These are phyloP conservation scores for Polymixis lichenea DNA, from an alignment of 2,888 invertebrate species.

Conservation along the genomic window DNA sequence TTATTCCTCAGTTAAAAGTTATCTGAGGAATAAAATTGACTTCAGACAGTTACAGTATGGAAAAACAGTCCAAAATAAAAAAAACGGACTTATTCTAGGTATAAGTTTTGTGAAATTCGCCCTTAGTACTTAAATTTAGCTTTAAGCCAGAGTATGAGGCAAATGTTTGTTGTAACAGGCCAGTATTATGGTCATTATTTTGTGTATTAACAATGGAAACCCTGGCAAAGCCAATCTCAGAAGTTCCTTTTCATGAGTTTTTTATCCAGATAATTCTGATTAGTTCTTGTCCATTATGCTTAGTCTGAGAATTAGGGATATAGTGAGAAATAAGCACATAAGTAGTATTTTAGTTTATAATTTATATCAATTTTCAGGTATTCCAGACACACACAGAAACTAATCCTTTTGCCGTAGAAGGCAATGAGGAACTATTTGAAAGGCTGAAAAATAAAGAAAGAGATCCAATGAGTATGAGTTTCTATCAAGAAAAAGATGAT, in stretches of 20 bases:
- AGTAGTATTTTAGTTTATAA: neutral
- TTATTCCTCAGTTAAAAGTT: too few species aligned
- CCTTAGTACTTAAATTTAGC: neutral
- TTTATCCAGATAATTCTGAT: neutral
- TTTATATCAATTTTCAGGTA: conserved; percentile 76
- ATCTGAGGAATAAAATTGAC: too few species aligned
- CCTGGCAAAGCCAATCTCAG: neutral
- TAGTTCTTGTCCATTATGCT: neutral
- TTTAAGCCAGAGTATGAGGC: neutral
- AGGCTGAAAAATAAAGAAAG: conserved; percentile 90
- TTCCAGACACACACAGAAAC: conserved; percentile 87
- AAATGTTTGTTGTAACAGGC: neutral
- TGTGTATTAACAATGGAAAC: too few species aligned
- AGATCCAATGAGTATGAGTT: conserved; percentile 92
- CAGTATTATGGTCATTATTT: too few species aligned
- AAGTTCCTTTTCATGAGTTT: neutral
- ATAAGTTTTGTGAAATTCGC: too few species aligned
- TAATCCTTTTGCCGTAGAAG: conserved; percentile 86
- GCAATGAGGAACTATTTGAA: conserved; percentile 87
- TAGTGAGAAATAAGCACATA: neutral
- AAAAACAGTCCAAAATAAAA: too few species aligned
- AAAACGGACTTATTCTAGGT: too few species aligned
- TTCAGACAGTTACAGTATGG: too few species aligned
- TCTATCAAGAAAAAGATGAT: conserved; percentile 91
- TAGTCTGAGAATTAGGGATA: neutral